Percentiles rank a stretch among this genome's conserved stretches.
Conservation (phyloP, 2,888 invertebrate species). For the Patella depressa region DNA sequence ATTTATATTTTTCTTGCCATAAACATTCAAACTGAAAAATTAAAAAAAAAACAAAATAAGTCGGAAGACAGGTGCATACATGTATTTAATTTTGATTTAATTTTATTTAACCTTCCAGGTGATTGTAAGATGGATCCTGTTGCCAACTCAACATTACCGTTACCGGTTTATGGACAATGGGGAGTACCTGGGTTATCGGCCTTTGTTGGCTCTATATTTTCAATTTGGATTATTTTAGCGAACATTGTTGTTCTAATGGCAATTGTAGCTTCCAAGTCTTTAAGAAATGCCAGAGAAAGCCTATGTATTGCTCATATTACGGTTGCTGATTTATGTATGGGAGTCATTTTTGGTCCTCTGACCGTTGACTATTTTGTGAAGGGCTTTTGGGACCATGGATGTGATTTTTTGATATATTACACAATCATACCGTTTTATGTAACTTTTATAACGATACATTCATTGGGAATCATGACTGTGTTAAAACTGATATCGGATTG, state of each 20-base stretch:
- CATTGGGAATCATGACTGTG: too few species aligned
- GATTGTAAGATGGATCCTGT: too few species aligned
- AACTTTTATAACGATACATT: too few species aligned
- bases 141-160: too few species aligned
- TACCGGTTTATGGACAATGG: slow-evolving; percentile 20
- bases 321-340: slow-evolving; percentile 34
- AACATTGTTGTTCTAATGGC: slow-evolving; percentile 36
- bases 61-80: too few species aligned
- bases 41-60: too few species aligned
- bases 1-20: too few species aligned
- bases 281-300: slow-evolving; percentile 28
- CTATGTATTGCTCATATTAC: slow-evolving; percentile 37
- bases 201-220: slow-evolving; percentile 34
- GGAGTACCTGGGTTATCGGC: slow-evolving; percentile 34
- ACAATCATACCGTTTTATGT: too few species aligned
- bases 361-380: slow-evolving; percentile 39
- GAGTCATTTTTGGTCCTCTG: slow-evolving; percentile 39
- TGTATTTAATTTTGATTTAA: too few species aligned
- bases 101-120: too few species aligned
- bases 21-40: too few species aligned
- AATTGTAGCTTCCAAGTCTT: slow-evolving; percentile 26
- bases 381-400: slow-evolving; percentile 35
- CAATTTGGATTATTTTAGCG: slow-evolving; percentile 30
- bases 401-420: slow-evolving; percentile 25
- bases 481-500: too few species aligned